Evolutionary conservation across 2,797 vertebrate genomes (phyloP), one percentile per base, ranked within the genome.

Genomic region (Lacerta viridis): DNA sequence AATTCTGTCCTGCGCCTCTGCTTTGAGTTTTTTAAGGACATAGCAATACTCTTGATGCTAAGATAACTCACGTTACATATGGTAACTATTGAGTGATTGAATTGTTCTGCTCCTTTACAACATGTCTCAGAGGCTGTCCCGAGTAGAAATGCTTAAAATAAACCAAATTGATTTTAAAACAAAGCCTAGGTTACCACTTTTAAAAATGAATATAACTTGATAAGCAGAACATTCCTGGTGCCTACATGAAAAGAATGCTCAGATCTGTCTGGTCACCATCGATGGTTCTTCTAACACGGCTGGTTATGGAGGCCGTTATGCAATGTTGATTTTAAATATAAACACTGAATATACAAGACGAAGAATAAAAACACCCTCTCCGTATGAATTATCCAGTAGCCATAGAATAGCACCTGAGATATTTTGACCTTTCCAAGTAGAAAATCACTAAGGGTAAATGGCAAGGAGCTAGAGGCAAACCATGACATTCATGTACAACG

Each of bases 341-440:
- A 87, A 88, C 8, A 5, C 11, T 61, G n/a, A 82, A 81, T 66
- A 83, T 79, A 91, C 92, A 82, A 84, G 27, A 23, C 18, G 64
- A 90, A 88, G 59, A 84, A 33, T 43, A 91, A 90, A 88, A 75
- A 39, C 92, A 27, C 33, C 23, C 46, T 95, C 87, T 91, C 36
- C 85, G n/a, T 66, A 83, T 3, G 2, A 59, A 80, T 80, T 83
- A 80, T 87, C 72, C 78, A 39, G 13, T 17, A n/a, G 69, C 68
- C 85, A 83, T 77, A 91, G 92, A 39, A 0, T 88, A 89, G 80
- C 11, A 59, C n/a, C 85, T 4, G 71, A 84, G 82, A 89, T 88
- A 79, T 18, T 27, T 3, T 92, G 89, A 94, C 92, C 90, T 95
- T 95, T 95, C 86, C 89, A 46, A 75, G 13, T 23, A 88, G 83